Evolutionary conservation across 2,888 invertebrate species (phyloP), one percentile per base, ranked within the genome.

Genomic region (Nomada fabriciana): DNA sequence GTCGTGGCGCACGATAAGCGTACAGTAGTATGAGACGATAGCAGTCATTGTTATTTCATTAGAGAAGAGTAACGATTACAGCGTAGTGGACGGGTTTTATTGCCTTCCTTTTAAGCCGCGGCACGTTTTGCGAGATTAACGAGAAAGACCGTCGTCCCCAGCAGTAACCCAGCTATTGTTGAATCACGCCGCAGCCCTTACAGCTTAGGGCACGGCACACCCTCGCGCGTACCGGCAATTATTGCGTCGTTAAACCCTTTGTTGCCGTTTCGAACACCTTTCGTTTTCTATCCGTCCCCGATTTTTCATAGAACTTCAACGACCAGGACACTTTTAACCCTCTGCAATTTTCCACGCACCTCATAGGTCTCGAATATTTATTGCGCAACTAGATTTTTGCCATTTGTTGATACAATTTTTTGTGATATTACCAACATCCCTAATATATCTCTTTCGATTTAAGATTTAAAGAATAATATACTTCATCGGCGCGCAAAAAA

Each of bases 111-210:
- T 85, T 80, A 80, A 86, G 78, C 76, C 67, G 53, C 47, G 80
- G 72, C 82, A 84, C 75, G 78, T 86, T 80, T 83, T 64, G 77
- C 68, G 68, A 78, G 82, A 86, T 86, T 86, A 86, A 86, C 77
- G 75, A 72, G 84, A 61, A 64, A 82, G 75, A 76, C 68, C 67
- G 74, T 71, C 79, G 53, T 57, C 43, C 67, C 53, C 59, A 52
- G 60, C 53, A 47, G 78, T 75, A 78, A 76, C 61, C 59, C 64
- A 69, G 86, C 80, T 68, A 85, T 82, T 80, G 84, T 80, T 82
- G 77, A 84, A 80, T 77, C 82, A 82, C 83, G 79, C 75, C 74
- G 61, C 72, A 78, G 63, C 82, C 70, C 69, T 79, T 74, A 43
- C 57, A 61, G 68, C 73, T 61, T 52, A 64, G 73, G 61, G 74